Percentiles rank a stretch among this genome's conserved stretches.
These are phyloP conservation scores for Philotrypesis tridentata DNA, from an alignment of 1,140 invertebrate species.

Conservation along the genomic window DNA sequence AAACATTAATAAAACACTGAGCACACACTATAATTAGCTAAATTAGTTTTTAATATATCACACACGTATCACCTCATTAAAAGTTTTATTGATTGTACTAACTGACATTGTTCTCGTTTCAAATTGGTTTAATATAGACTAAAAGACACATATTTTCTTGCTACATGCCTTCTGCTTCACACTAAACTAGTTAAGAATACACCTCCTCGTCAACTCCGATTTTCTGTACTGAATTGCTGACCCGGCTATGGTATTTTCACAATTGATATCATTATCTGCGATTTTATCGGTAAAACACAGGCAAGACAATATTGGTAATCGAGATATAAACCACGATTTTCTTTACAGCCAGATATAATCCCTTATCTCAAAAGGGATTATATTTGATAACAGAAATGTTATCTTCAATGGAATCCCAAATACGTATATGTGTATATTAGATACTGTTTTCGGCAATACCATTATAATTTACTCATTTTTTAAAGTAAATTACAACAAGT, in stretches of 20 bases:
- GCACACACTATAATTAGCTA: neutral
- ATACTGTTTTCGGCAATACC: too few relatives aligned
- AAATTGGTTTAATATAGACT: neutral
- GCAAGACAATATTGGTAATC: neutral
- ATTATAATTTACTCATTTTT: too few relatives aligned
- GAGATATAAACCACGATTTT: neutral
- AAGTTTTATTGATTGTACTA: neutral
- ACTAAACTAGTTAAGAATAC: neutral
- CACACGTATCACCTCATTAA: neutral
- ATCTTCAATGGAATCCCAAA: neutral
- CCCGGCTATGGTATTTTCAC: neutral
- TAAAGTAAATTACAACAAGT: too few relatives aligned
- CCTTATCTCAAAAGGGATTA: too few relatives aligned
- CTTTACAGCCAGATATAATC: neutral
- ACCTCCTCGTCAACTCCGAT: neutral
- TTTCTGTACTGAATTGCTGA: neutral
- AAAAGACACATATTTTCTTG: neutral
- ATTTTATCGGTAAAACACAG: conserved; percentile 6
- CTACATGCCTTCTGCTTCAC: neutral
- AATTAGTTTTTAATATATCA: neutral
- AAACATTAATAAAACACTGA: neutral
- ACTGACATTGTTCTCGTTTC: neutral
- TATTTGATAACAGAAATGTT: too few relatives aligned
- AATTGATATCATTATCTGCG: conserved; percentile 4
- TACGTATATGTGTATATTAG: neutral